Conservation (phyloP, 2,113 vertebrate species). For the Cynoglossus semilaevis region DNA sequence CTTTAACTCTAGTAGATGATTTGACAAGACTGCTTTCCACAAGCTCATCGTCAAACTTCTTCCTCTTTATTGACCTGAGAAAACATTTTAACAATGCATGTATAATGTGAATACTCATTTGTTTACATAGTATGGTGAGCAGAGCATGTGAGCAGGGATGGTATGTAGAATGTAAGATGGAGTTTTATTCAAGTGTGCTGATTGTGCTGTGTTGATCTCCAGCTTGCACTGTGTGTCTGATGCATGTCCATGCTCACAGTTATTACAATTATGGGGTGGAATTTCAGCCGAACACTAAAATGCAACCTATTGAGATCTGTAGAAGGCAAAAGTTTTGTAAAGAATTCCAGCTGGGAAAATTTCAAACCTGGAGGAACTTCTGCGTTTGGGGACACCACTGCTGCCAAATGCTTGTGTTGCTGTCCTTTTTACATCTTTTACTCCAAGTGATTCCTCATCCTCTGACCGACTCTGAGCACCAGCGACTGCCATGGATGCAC, state of each 20-base stretch:
- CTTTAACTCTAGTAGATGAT: slow-evolving; percentile 89
- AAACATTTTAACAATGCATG: background rate
- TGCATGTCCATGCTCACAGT: too few relatives aligned
- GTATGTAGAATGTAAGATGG: too few relatives aligned
- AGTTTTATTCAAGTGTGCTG: too few relatives aligned
- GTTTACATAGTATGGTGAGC: background rate
- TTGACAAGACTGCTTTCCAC: slow-evolving; percentile 96
- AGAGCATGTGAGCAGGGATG: too few relatives aligned
- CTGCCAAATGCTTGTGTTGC: slow-evolving; percentile 81
- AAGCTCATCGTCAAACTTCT: slow-evolving; percentile 96
- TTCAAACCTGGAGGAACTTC: slow-evolving; percentile 93
- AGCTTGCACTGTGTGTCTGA: too few relatives aligned
- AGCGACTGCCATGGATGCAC: slow-evolving; percentile 78
- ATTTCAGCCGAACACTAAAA: too few relatives aligned
- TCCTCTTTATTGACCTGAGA: slow-evolving; percentile 91
- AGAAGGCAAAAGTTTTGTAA: background rate
- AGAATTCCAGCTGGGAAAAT: too few relatives aligned
- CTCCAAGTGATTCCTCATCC: slow-evolving; percentile 85
- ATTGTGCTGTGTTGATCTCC: too few relatives aligned
- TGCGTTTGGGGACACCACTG: slow-evolving; percentile 86
- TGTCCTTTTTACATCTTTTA: slow-evolving; percentile 83
- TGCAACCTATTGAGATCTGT: background rate
- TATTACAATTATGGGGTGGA: too few relatives aligned
- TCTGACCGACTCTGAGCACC: slow-evolving; percentile 86
- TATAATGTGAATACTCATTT: background rate